These are phyloP conservation scores for Epistrophe grossulariae DNA, from an alignment of 2,888 invertebrate genomes.

Conservation along the genomic window DNA sequence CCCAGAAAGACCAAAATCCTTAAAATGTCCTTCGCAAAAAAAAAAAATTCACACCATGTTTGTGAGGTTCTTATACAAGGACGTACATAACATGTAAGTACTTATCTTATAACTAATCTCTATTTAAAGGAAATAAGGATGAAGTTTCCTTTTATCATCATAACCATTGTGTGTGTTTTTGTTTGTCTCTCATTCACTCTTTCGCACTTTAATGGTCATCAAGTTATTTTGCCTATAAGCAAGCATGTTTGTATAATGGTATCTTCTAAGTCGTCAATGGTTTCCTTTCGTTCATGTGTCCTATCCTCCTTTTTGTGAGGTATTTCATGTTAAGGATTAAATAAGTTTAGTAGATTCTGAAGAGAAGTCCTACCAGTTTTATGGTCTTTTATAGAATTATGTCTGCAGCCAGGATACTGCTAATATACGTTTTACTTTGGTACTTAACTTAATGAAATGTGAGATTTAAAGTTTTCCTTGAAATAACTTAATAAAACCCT, in stretches of 20 bases:
- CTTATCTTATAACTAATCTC: slow-evolving; percentile 1
- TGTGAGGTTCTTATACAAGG: neutral
- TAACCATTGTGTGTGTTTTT: neutral
- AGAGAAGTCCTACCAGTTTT: too few species aligned
- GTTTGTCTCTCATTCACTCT: too few species aligned
- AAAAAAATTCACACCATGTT: neutral
- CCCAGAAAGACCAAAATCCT: neutral
- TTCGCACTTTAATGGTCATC: neutral
- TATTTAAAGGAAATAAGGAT: neutral
- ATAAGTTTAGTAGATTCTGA: neutral
- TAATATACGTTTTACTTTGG: neutral
- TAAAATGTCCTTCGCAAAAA: neutral
- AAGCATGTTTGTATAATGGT: neutral
- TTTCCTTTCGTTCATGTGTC: neutral
- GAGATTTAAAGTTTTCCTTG: slow-evolving; percentile 1
- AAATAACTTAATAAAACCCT: neutral
- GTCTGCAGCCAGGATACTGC: neutral
- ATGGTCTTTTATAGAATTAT: neutral
- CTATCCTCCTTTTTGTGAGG: neutral
- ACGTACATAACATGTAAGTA: neutral
- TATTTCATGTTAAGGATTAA: slow-evolving; percentile 11
- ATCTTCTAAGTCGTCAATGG: neutral
- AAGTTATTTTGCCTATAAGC: neutral
- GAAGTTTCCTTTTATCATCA: neutral
- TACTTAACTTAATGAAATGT: neutral